These are phyloP conservation scores for Lobophora halterata DNA, from an alignment of 2,888 invertebrate genomes.

Conservation along the genomic window DNA sequence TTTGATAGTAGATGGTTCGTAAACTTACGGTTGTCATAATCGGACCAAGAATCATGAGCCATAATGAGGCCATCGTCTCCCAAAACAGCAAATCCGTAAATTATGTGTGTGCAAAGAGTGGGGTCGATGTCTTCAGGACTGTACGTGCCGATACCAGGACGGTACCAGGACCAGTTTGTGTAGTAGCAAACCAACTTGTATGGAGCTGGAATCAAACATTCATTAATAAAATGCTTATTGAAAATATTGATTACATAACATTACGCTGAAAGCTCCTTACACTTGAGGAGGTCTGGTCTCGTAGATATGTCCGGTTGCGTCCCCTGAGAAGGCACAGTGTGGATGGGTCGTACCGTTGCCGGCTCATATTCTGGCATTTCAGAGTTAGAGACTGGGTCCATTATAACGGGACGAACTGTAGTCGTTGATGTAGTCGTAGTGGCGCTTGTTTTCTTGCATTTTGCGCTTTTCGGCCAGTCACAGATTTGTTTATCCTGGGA, in stretches of 20 bases:
- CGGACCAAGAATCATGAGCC: slow-evolving; percentile 95
- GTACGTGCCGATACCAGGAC: slow-evolving; percentile 90
- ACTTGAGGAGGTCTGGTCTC: slow-evolving; percentile 57
- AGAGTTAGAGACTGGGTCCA: slow-evolving; percentile 29
- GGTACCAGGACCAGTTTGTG: slow-evolving; percentile 97
- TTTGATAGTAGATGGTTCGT: no score
- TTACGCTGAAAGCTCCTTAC: slow-evolving; percentile 40
- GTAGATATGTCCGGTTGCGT: slow-evolving; percentile 43
- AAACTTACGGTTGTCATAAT: slow-evolving; percentile 89
- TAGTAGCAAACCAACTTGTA: slow-evolving; percentile 94
- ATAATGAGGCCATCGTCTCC: slow-evolving; percentile 89
- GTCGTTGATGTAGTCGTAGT: slow-evolving; percentile 46
- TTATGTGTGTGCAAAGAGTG: slow-evolving; percentile 93
- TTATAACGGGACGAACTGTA: slow-evolving; percentile 37
- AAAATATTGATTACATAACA: slow-evolving; percentile 27
- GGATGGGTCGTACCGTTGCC: slow-evolving; percentile 34
- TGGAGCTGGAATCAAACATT: slow-evolving; percentile 76
- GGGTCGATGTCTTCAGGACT: slow-evolving; percentile 93
- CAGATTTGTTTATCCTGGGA: slow-evolving; percentile 82
- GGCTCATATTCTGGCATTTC: slow-evolving; percentile 19
- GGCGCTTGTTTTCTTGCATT: slow-evolving; percentile 71
- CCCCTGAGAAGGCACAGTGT: slow-evolving; percentile 54
- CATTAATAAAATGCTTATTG: neutral
- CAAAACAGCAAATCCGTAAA: slow-evolving; percentile 96
- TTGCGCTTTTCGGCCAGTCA: slow-evolving; percentile 86